These are phyloP conservation scores for Gymnobelideus leadbeateri DNA, from an alignment of 2,113 vertebrate genomes.

Conservation along the genomic window DNA sequence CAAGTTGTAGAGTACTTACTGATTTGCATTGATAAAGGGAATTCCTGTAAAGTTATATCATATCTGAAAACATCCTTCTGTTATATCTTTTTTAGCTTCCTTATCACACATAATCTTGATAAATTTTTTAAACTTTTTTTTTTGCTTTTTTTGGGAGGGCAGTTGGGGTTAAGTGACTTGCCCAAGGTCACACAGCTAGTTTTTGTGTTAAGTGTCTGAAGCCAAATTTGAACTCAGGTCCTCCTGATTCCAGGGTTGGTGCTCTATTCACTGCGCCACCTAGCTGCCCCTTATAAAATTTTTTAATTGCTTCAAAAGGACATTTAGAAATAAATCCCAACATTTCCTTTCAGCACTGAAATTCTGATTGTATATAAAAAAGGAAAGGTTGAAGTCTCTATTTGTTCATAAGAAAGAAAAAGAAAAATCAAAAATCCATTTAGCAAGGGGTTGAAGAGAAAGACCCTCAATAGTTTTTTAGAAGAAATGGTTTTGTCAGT, in stretches of 20 bases:
- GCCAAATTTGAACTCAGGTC: no score
- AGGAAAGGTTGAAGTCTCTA: constrained; percentile 16
- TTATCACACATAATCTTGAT: constrained; percentile 46
- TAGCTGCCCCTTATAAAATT: no score
- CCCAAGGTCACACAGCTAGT: no score
- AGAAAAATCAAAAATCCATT: constrained; percentile 39
- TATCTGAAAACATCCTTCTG: constrained; percentile 46
- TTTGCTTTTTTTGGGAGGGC: no score
- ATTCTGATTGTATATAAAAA: neutral
- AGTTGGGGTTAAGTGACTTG: no score
- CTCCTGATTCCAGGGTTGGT: no score
- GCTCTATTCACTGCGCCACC: no score
- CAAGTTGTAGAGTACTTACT: neutral
- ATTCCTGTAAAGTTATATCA: neutral
- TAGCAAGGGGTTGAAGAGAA: neutral
- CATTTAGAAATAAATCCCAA: constrained; percentile 3
- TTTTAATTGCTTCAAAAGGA: constrained; percentile 37
- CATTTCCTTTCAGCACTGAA: neutral
- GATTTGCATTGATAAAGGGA: neutral
- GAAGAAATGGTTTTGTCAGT: constrained; percentile 50
- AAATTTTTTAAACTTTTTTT: constrained; percentile 40
- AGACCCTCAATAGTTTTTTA: constrained; percentile 48
- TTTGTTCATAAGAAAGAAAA: constrained; percentile 52
- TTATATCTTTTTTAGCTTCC: constrained; percentile 23
- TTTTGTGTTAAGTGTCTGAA: no score